phyloP scores from a whole-genome alignment of 2,888 invertebrate genomes.

The Cryptophagus acutangulus region DNA sequence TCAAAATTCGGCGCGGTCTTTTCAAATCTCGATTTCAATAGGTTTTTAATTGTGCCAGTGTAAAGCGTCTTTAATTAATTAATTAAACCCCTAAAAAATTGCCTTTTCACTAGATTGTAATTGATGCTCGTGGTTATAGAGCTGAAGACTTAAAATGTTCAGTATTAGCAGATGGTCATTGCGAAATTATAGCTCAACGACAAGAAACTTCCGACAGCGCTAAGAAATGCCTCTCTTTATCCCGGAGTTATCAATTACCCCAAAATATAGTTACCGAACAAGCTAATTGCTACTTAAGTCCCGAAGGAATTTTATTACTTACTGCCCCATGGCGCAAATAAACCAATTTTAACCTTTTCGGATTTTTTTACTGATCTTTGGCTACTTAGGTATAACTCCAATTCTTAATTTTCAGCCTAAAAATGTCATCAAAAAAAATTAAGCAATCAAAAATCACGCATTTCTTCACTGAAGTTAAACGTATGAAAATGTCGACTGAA shows the following conservation, averaged over 20 bases:
- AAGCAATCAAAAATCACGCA: too few relatives aligned
- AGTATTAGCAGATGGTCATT: constrained; percentile 11
- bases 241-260: constrained; percentile 23
- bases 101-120: constrained; percentile 19
- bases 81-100: not conserved
- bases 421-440: too few relatives aligned
- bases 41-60: too few relatives aligned
- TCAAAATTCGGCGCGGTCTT: too few relatives aligned
- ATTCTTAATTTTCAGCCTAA: too few relatives aligned
- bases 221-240: constrained; percentile 15
- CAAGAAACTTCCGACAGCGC: constrained; percentile 14
- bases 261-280: constrained; percentile 18
- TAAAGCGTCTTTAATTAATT: not conserved
- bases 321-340: constrained; percentile 22
- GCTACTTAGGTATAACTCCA: too few relatives aligned
- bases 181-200: constrained; percentile 15
- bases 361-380: too few relatives aligned
- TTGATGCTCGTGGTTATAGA: constrained; percentile 23
- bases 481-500: too few relatives aligned
- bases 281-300: constrained; percentile 21
- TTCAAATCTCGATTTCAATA: too few relatives aligned
- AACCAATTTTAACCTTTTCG: too few relatives aligned
- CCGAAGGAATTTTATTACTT: constrained; percentile 23
- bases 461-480: too few relatives aligned
- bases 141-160: constrained; percentile 23